Conservation (phyloP, 1,140 invertebrate genomes). For the Helicoverpa armigera region DNA sequence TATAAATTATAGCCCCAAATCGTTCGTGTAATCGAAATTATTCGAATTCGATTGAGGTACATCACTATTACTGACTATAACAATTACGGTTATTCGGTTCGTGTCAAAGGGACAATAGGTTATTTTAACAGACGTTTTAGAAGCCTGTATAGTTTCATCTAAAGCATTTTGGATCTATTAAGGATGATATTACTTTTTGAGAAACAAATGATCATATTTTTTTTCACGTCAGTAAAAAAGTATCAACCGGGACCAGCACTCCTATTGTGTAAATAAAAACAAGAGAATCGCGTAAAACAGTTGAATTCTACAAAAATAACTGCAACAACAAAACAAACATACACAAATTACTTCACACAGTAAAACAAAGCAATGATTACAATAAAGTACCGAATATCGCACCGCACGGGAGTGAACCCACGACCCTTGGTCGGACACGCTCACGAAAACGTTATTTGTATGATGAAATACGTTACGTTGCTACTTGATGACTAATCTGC, state of each 20-base stretch:
- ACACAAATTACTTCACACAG: conserved; percentile 12
- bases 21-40: conserved; percentile 40
- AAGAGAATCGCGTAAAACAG: too few relatives aligned
- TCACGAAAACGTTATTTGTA: conserved; percentile 66
- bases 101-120: conserved; percentile 41
- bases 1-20: conserved; percentile 37
- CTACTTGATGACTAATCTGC: conserved; percentile 55
- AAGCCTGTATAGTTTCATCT: neutral
- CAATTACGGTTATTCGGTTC: conserved; percentile 37
- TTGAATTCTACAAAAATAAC: too few relatives aligned
- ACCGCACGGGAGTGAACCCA: conserved; percentile 56
- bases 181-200: neutral
- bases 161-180: conserved; percentile 1
- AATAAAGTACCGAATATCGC: conserved; percentile 16
- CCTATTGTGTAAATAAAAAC: too few relatives aligned
- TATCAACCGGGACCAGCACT: too few relatives aligned
- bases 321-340: neutral
- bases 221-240: too few relatives aligned
- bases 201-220: too few relatives aligned
- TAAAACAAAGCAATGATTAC: conserved; percentile 36
- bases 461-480: conserved; percentile 58
- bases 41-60: conserved; percentile 41
- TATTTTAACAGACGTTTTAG: conserved; percentile 10
- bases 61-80: conserved; percentile 42
- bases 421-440: conserved; percentile 56